A percentile compares a stretch with the other conserved stretches of the same genome.
Conservation (phyloP, 2,888 invertebrate genomes). For the Eupeodes luniger region DNA sequence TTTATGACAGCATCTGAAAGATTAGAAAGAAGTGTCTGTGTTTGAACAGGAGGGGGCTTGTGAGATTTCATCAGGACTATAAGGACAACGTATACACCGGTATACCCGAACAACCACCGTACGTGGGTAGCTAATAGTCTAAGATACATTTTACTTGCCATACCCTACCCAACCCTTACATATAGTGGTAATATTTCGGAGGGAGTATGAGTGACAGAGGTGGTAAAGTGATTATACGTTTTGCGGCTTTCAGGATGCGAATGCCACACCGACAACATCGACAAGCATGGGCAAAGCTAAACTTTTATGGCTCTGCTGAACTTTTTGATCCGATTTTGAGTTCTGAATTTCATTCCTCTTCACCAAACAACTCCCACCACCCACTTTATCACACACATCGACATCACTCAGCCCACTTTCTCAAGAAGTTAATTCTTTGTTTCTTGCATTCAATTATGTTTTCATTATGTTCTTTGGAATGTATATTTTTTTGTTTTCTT, state of each 20-base stretch:
- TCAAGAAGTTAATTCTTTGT: conserved; percentile 50
- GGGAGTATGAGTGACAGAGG: conserved; percentile 46
- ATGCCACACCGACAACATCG: conserved; percentile 14
- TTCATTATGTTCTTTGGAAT: conserved; percentile 51
- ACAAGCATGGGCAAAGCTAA: conserved; percentile 13
- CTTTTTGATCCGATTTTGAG: conserved; percentile 64
- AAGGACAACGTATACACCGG: background rate
- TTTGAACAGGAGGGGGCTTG: background rate
- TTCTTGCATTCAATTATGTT: conserved; percentile 72
- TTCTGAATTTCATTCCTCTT: conserved; percentile 6
- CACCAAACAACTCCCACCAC: background rate
- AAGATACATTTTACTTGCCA: conserved; percentile 57
- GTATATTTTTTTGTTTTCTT: conserved; percentile 55
- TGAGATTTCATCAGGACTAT: conserved; percentile 24
- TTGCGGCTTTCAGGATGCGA: conserved; percentile 40
- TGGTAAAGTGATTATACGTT: conserved; percentile 67
- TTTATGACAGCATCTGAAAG: conserved; percentile 58
- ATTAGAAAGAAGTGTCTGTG: conserved; percentile 42
- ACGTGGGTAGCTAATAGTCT: conserved; percentile 64
- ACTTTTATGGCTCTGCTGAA: conserved; percentile 58
- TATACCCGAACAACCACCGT: background rate
- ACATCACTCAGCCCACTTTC: background rate
- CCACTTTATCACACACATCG: background rate
- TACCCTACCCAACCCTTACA: background rate
- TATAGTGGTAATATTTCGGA: conserved; percentile 45